Conservation (phyloP, 2,113 vertebrate genomes). For the Toxotes jaculatrix region DNA sequence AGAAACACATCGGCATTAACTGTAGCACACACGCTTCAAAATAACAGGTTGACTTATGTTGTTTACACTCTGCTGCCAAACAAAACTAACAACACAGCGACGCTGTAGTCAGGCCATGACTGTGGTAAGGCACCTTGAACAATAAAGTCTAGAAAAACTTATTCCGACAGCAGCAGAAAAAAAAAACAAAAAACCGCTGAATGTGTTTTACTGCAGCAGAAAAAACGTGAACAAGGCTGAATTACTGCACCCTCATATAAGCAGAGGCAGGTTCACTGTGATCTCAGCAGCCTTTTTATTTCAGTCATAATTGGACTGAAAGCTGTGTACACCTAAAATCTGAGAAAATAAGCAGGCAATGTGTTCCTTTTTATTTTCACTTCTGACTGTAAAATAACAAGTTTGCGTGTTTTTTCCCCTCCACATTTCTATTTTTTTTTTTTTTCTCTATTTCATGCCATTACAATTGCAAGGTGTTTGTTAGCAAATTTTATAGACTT, state of each 20-base stretch:
- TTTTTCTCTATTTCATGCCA: too few species aligned
- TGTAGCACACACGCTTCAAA: constrained; percentile 13
- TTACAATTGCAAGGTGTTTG: too few species aligned
- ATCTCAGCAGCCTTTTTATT: not conserved
- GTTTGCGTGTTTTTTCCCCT: too few species aligned
- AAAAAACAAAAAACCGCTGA: not conserved
- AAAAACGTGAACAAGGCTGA: constrained; percentile 9
- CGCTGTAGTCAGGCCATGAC: not conserved
- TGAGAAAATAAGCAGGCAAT: not conserved
- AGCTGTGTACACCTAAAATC: not conserved
- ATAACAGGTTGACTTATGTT: constrained; percentile 10
- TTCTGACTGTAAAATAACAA: not conserved
- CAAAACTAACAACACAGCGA: not conserved
- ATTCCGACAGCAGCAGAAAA: constrained; percentile 17
- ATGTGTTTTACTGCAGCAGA: constrained; percentile 4
- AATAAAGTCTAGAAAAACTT: constrained; percentile 25
- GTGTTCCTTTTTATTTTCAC: not conserved
- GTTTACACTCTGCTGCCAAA: constrained; percentile 7
- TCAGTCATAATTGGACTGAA: not conserved
- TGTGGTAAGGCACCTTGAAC: constrained; percentile 44
- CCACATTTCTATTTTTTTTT: too few species aligned
- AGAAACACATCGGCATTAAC: not conserved
- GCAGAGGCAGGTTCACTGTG: not conserved
- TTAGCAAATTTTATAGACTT: too few species aligned
- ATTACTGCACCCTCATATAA: not conserved